These are phyloP conservation scores for Caretta caretta DNA, from an alignment of 2,113 vertebrate genomes.

Conservation along the genomic window DNA sequence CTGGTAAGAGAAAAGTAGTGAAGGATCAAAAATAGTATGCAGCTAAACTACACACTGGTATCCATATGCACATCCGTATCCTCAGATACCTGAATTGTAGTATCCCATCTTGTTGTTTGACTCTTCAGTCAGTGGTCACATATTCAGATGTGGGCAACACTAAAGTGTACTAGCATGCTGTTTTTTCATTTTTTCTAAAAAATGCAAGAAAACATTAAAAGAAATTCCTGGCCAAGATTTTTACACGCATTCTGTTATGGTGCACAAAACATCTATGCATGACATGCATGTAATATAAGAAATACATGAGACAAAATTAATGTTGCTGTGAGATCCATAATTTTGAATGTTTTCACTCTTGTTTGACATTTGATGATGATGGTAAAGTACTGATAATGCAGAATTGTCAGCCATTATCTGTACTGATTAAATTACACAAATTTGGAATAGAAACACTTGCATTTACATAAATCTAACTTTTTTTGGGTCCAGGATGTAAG, in stretches of 20 bases:
- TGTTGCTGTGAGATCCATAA: not conserved
- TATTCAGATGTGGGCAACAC: not conserved
- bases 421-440: too few species aligned
- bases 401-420: too few species aligned
- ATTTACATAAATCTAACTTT: too few species aligned
- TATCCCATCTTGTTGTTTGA: not conserved
- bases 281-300: not conserved
- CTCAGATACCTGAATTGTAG: not conserved
- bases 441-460: too few species aligned
- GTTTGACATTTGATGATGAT: too few species aligned
- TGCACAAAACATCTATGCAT: not conserved
- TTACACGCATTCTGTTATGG: not conserved
- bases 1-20: not conserved
- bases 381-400: too few species aligned
- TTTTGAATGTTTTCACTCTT: too few species aligned
- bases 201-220: not conserved
- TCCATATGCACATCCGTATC: not conserved
- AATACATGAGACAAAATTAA: not conserved
- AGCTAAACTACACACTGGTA: not conserved
- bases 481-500: too few species aligned
- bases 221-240: not conserved
- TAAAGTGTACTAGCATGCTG: not conserved
- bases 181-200: not conserved
- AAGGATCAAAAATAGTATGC: accelerated
- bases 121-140: not conserved